Evolutionary conservation across 2,113 vertebrate genomes (phyloP).

Genomic region (Leptosomus discolor): DNA sequence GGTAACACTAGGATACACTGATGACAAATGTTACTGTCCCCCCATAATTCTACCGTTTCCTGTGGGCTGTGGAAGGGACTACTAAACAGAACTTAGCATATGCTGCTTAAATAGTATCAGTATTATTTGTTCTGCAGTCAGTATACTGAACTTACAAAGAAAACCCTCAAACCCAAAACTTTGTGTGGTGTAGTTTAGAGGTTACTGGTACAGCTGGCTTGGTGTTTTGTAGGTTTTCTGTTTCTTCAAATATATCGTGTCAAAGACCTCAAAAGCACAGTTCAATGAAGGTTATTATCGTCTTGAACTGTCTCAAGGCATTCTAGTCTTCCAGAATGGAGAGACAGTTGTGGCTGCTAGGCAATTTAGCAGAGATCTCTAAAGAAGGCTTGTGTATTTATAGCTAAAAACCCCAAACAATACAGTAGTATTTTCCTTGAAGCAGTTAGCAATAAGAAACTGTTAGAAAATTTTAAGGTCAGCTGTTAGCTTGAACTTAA

Average conservation of each 20-base stretch:
- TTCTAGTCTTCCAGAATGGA: background rate
- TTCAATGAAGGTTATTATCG: background rate
- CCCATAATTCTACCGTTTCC: background rate
- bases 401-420: background rate
- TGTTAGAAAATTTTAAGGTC: background rate
- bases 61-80: background rate
- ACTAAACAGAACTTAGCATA: background rate
- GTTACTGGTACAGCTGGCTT: background rate
- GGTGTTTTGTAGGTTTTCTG: background rate
- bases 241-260: background rate
- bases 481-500: background rate
- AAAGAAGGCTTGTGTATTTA: background rate
- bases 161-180: background rate
- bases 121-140: background rate
- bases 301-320: background rate
- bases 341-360: background rate
- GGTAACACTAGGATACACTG: background rate
- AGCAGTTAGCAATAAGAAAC: background rate
- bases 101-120: background rate
- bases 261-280: background rate
- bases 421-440: background rate
- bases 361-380: background rate
- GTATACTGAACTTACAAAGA: background rate
- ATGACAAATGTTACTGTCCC: background rate
- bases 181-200: background rate